Base-by-base conservation (phyloP, 2,888 invertebrate genomes). In the Chrysina gloriosa region DNA sequence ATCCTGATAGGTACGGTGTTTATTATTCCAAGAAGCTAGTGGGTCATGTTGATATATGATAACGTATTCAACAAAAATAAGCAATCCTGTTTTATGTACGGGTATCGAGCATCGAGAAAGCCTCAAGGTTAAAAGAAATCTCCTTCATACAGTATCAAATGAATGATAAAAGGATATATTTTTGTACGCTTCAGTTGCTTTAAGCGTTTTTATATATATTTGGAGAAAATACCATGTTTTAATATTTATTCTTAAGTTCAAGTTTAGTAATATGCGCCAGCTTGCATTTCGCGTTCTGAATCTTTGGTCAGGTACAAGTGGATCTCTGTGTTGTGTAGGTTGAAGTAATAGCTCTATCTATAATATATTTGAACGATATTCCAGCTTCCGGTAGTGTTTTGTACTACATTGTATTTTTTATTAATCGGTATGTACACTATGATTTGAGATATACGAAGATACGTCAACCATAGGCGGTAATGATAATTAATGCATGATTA, bases 11-110 rank as follows among this genome's bases (percentile, higher is more conserved):
- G 27, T 19, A 9, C 14, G 14, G 19, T 52, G 52, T 52, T 52
- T 52, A 52, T 52, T 52, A 52, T 52, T 52, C 52, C 7, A 29
- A 1, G 19, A 52, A 29, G 31, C 16, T n/a, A 16, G 4, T 9
- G 16, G 6, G 1, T 29, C n/a, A n/a, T n/a, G n/a, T n/a, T 23
- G 42, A 42, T 25, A 42, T 42, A 42, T 61, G 27, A 29, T 27
- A 61, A 61, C 7, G 4, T 25, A 61, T 61, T 42, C 58, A 61
- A 61, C 58, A 42, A 61, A 27, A 61, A 61, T 42, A 61, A 42
- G 42, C 58, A 58, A 42, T 42, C 39, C 23, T 39, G 23, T 42
- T 29, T 27, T 36, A 42, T 61, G 29, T 42, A 52, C n/a, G 25
- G 14, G 25, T 50, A 50, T 50, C 42, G 7, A 27, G 58, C 4